Evolutionary conservation across 2,113 vertebrate species (phyloP).

Genomic region (Dasyprocta punctata): DNA sequence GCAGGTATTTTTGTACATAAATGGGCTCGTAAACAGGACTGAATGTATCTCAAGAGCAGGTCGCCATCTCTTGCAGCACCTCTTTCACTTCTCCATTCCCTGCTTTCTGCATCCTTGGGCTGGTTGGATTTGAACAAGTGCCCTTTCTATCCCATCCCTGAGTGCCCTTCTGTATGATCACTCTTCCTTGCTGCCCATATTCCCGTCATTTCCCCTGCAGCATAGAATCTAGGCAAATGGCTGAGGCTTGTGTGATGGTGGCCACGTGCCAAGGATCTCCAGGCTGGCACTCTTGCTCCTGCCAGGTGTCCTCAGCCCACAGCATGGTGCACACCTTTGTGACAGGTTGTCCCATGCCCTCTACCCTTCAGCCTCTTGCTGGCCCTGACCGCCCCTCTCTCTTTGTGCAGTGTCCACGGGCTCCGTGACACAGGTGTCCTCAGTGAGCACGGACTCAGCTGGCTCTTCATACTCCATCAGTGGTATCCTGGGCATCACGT

Average conservation of each 20-base stretch:
- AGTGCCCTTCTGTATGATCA: not conserved
- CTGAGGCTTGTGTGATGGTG: not conserved
- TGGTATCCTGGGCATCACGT: slow-evolving; percentile 97
- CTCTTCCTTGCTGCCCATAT: not conserved
- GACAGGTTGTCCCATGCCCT: not conserved
- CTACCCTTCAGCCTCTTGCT: not conserved
- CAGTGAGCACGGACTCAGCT: slow-evolving; percentile 94
- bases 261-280: no score
- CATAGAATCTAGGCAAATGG: not conserved
- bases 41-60: not conserved
- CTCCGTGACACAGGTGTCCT: slow-evolving; percentile 95
- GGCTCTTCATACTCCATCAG: slow-evolving; percentile 99
- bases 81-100: not conserved
- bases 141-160: not conserved
- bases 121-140: not conserved
- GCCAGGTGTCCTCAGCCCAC: not conserved
- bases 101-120: not conserved
- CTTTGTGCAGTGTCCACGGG: slow-evolving; percentile 92
- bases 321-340: not conserved
- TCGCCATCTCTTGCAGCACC: not conserved
- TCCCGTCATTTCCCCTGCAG: not conserved
- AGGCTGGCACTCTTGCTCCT: accelerated
- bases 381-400: slow-evolving; percentile 57
- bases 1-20: not conserved
- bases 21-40: not conserved